These are phyloP conservation scores for Cotesia typhae DNA, from an alignment of 1,140 invertebrate genomes.

Conservation along the genomic window DNA sequence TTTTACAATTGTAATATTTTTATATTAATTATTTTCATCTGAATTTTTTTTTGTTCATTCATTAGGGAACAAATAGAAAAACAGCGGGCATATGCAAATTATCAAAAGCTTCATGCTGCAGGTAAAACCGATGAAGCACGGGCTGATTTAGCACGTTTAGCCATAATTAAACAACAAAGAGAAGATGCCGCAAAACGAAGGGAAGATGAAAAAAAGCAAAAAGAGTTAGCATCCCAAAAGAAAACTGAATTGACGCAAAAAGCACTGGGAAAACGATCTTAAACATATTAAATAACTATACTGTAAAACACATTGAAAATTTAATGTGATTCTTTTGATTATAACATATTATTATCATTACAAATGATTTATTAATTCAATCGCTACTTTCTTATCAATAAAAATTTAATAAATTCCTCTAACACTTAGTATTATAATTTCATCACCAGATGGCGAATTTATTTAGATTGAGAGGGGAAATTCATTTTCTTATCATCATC, in stretches of 20 bases:
- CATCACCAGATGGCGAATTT: constrained; percentile 16
- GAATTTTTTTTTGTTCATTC: constrained; percentile 36
- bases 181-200: constrained; percentile 92
- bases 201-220: constrained; percentile 85
- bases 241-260: constrained; percentile 69
- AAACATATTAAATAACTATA: constrained; percentile 16
- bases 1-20: too few species aligned
- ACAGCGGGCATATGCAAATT: constrained; percentile 85
- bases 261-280: constrained; percentile 67
- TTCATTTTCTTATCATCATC: too few species aligned
- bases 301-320: background rate
- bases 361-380: constrained; percentile 33
- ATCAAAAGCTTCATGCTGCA: constrained; percentile 90
- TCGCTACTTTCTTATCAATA: constrained; percentile 42
- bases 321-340: background rate
- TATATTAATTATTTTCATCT: background rate
- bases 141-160: constrained; percentile 90
- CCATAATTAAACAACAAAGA: constrained; percentile 90
- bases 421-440: background rate
- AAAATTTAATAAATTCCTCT: constrained; percentile 26
- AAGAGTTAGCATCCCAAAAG: constrained; percentile 68
- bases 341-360: constrained; percentile 24
- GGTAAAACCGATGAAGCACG: constrained; percentile 96
- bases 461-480: background rate
- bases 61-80: constrained; percentile 91